Evolutionary conservation across 2,113 vertebrate species (phyloP), one percentile per base, ranked within the genome.

Genomic region (Piprites chloris): DNA sequence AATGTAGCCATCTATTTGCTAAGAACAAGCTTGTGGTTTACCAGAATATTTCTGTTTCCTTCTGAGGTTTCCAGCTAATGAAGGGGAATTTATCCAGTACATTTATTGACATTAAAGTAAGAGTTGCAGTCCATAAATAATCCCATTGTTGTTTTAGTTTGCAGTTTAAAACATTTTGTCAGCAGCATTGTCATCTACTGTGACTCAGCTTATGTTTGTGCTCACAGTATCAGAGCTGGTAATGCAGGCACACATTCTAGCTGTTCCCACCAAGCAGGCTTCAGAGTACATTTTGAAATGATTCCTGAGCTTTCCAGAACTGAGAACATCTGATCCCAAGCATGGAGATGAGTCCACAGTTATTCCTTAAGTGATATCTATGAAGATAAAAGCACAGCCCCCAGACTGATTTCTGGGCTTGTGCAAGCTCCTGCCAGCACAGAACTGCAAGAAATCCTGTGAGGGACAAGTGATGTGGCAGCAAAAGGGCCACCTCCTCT

Each of bases 41-140:
- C 96, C 96, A 96, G 94, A 97, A 96, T 97, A 96, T 66, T 95
- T 97, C 83, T 93, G 80, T 95, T 97, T 95, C 96, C 94, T 96
- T 97, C 92, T 96, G 96, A 97, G 96, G 96, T 96, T 96, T 97
- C 73, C 77, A 96, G 73, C 96, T 97, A 97, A 96, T 96, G 96
- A 96, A 96, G 96, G 96, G 90, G 94, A 96, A 95, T 96, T 96
- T 97, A 96, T 94, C 96, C 94, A 96, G 66, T 93, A 23, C 96
- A 87, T 92, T 94, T 97, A 96, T 96, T 96, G 95, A 96, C 96
- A 96, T 96, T 95, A 94, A 95, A 96, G 89, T 94, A 92, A 94
- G 90, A 96, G 83, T 87, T 92, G 73, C 83, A 95, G 92, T 92
- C 92, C 96, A 96, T 94, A 96, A 96, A 96, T 94, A 96, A 93